A percentile compares a stretch with the other conserved stretches of the same genome.
Evolutionary conservation across 2,888 invertebrate genomes (phyloP).

Genomic region (Punctoribates punctum): DNA sequence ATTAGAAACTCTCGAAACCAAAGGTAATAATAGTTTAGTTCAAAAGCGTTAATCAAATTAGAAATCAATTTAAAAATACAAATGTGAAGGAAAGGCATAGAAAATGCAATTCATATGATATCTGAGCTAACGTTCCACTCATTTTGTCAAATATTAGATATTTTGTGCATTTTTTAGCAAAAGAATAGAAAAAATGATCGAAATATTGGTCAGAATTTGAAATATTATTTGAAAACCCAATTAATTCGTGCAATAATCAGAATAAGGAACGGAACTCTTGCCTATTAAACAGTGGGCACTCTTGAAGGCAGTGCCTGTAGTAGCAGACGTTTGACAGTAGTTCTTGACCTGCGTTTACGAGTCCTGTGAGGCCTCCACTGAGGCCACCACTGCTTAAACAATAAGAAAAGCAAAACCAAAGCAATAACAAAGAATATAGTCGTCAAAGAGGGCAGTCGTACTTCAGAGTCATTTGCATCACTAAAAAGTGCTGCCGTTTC

Average conservation of each 20-base stretch:
- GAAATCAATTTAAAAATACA: too few species aligned
- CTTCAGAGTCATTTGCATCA: conserved; percentile 29
- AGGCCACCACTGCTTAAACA: conserved; percentile 24
- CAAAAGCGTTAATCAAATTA: too few species aligned
- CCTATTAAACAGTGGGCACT: conserved; percentile 22
- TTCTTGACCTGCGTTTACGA: conserved; percentile 31
- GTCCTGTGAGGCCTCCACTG: not conserved
- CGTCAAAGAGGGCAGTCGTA: conserved; percentile 11
- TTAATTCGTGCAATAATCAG: not conserved
- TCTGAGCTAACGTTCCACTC: too few species aligned
- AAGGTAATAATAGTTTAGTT: too few species aligned
- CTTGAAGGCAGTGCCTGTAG: conserved; percentile 31
- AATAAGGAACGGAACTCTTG: conserved; percentile 6
- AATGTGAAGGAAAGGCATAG: not conserved
- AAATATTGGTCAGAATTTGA: too few species aligned
- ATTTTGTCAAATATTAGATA: too few species aligned
- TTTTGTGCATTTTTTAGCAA: not conserved
- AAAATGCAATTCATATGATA: too few species aligned
- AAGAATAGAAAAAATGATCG: too few species aligned
- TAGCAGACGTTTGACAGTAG: conserved; percentile 34
- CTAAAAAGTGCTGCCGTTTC: conserved; percentile 29
- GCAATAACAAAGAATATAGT: conserved; percentile 1
- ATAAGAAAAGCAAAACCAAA: conserved; percentile 31
- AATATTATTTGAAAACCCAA: too few species aligned
- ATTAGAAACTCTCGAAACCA: too few species aligned